Evolutionary conservation across 2,113 vertebrate genomes (phyloP).

Genomic region (Gasterosteus aculeatus): DNA sequence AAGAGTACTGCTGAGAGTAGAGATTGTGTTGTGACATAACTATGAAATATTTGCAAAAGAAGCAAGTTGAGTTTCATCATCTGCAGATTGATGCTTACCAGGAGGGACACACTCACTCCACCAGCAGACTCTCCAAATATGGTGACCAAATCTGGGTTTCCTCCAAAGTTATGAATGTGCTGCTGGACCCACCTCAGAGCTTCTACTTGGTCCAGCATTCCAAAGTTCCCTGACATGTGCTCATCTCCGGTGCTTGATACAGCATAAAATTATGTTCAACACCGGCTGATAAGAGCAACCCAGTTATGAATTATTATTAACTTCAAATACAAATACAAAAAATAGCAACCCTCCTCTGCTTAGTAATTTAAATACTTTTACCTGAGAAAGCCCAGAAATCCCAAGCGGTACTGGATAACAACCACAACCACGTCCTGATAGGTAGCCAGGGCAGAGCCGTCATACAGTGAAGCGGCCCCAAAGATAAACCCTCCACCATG

Average conservation of each 20-base stretch:
- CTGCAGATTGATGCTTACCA: constrained; percentile 74
- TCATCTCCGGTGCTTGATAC: constrained; percentile 86
- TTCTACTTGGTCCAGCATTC: constrained; percentile 88
- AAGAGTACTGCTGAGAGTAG: neutral
- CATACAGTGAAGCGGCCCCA: constrained; percentile 78
- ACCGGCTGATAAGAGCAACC: neutral
- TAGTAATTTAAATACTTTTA: constrained; percentile 45
- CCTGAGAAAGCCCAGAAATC: constrained; percentile 86
- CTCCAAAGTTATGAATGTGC: constrained; percentile 89
- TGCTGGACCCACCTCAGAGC: constrained; percentile 89
- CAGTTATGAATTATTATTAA: neutral
- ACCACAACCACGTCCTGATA: constrained; percentile 87
- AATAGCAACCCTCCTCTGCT: neutral
- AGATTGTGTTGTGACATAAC: neutral
- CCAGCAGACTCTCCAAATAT: constrained; percentile 91
- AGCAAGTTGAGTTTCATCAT: neutral
- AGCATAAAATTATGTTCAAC: constrained; percentile 2
- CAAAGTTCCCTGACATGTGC: constrained; percentile 87
- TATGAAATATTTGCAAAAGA: neutral
- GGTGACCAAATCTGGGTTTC: constrained; percentile 86
- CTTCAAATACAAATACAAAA: neutral
- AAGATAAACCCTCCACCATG: constrained; percentile 81
- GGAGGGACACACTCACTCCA: constrained; percentile 84
- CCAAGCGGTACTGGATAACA: constrained; percentile 87
- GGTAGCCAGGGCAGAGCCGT: constrained; percentile 85